A percentile compares a stretch with the other conserved stretches of the same genome.
These are phyloP conservation scores for Lutjanus campechanus DNA, from an alignment of 2,797 vertebrate genomes.

Conservation along the genomic window DNA sequence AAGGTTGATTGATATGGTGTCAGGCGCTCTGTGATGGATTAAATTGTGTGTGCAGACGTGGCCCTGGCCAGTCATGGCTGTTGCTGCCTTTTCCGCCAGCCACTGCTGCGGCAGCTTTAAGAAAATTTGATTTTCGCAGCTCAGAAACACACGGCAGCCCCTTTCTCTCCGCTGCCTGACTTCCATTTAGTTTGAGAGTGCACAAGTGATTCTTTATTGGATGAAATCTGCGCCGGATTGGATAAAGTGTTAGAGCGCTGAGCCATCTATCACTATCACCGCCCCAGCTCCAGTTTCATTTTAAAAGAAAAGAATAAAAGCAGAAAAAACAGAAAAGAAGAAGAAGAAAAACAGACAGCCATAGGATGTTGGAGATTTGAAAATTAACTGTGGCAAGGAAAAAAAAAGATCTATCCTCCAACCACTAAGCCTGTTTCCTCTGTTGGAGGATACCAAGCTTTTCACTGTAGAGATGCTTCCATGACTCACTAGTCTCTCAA, in stretches of 20 bases:
- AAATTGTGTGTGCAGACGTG: constrained; percentile 98
- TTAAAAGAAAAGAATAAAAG: constrained; percentile 89
- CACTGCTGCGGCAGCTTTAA: constrained; percentile 87
- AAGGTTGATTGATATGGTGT: constrained; percentile 98
- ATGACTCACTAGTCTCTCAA: constrained; percentile 61
- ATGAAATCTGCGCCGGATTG: constrained; percentile 92
- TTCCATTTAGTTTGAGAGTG: constrained; percentile 92
- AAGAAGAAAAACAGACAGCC: constrained; percentile 85
- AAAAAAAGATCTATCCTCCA: constrained; percentile 81
- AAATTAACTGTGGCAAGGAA: constrained; percentile 86
- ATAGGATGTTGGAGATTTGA: constrained; percentile 87
- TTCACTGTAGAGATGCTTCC: constrained; percentile 74
- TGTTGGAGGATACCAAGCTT: constrained; percentile 77
- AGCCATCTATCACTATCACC: constrained; percentile 92
- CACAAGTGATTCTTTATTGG: constrained; percentile 93
- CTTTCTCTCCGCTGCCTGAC: constrained; percentile 90
- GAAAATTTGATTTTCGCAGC: constrained; percentile 92
- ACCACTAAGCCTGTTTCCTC: constrained; percentile 84
- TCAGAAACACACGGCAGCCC: constrained; percentile 89
- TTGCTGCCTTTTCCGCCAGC: constrained; percentile 85
- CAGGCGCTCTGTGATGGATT: constrained; percentile 97
- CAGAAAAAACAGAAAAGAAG: constrained; percentile 73
- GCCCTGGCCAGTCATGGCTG: constrained; percentile 89
- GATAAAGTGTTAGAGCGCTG: constrained; percentile 92
- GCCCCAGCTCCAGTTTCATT: constrained; percentile 87